Base-by-base conservation (phyloP, 2,888 invertebrate genomes). In the Lampropteryx suffumata region DNA sequence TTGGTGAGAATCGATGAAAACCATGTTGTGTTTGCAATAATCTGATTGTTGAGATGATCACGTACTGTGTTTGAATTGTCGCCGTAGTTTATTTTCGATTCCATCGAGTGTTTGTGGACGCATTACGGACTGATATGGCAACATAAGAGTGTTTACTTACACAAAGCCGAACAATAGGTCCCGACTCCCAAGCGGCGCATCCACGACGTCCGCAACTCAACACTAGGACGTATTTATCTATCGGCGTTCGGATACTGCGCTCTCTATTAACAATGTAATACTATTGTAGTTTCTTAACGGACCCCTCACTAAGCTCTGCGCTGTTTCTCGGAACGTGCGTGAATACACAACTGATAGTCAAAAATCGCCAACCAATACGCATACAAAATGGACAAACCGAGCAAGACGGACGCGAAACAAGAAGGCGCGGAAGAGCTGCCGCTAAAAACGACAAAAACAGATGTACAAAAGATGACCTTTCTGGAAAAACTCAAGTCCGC, bases 401-500 rank as follows among this genome's bases (percentile, higher is more conserved):
- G 64, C 26, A 73, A 69, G 57, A n/a, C 53, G 37, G 70, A 70
- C 49, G 61, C 50, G 30, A 73, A 59, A 27, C 53, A 68, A 11
- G 76, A 73, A 14, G 69, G 62, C 17, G 68, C 61, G 1, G 85
- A 85, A 46, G 82, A 77, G 55, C 56, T 79, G 10, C 81, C 86
- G 1, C 55, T 84, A 37, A 87, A 84, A 65, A 59, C 59, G 8
- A 43, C 60, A n/a, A 74, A 75, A 61, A 66, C 59, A 33, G 65
- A 67, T 58, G 60, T 80, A 52, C 69, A 77, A 52, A 72, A 77
- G 27, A 79, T 86, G 83, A 79, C 71, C 10, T 69, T 82, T 40
- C 60, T 74, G 29, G 82, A 92, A 57, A 92, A 91, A 75, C 51
- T 91, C 11, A 84, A 81, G 47, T 86, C 81, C 63, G 58, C 92